These are phyloP conservation scores for Hirtodrosophila histrioides DNA, from an alignment of 2,888 invertebrate species.

Conservation along the genomic window DNA sequence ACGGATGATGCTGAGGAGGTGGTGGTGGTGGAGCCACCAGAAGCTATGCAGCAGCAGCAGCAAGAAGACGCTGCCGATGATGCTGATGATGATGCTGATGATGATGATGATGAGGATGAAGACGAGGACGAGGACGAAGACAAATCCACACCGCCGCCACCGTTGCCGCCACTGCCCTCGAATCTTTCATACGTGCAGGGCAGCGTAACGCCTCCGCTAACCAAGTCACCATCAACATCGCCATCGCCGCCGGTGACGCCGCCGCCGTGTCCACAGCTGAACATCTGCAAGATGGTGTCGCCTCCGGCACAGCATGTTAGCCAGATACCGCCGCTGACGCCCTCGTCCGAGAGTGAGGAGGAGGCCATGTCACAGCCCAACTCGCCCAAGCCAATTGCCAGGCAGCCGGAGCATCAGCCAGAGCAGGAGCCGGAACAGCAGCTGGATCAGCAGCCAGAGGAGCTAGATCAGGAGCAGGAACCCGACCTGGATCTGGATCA, in stretches of 20 bases:
- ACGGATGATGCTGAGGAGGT: constrained; percentile 61
- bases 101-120: constrained; percentile 49
- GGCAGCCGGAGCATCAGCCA: constrained; percentile 30
- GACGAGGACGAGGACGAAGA: constrained; percentile 77
- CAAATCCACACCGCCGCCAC: constrained; percentile 79
- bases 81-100: constrained; percentile 40
- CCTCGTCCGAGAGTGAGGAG: constrained; percentile 81
- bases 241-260: constrained; percentile 83
- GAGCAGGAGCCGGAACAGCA: constrained; percentile 5
- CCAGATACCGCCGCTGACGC: constrained; percentile 75
- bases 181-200: constrained; percentile 82
- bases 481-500: constrained; percentile 32
- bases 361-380: constrained; percentile 76
- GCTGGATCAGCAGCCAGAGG: not conserved
- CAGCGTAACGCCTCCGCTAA: constrained; percentile 69
- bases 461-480: constrained; percentile 3
- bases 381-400: constrained; percentile 69
- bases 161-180: constrained; percentile 81
- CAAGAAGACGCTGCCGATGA: constrained; percentile 47
- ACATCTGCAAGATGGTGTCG: constrained; percentile 70
- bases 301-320: constrained; percentile 77
- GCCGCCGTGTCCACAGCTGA: constrained; percentile 77
- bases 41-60: constrained; percentile 39
- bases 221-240: constrained; percentile 81
- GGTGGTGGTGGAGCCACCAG: constrained; percentile 15